A percentile compares a stretch with the other conserved stretches of the same genome.
These are phyloP conservation scores for Coptotermes formosanus DNA, from an alignment of 1,140 invertebrate genomes.

Conservation along the genomic window DNA sequence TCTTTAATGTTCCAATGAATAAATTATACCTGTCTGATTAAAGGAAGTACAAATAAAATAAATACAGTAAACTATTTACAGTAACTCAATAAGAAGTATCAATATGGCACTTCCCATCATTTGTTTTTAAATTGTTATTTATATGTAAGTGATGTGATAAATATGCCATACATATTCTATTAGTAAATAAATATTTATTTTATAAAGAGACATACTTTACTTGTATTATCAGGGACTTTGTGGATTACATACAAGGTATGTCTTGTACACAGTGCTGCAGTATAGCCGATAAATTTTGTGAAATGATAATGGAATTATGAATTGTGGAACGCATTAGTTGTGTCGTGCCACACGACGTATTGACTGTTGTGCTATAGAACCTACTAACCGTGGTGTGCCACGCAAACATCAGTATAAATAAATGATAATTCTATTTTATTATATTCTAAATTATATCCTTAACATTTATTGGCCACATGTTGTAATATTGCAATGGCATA, in stretches of 20 bases:
- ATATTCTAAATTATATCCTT: no score
- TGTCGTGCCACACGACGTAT: no score
- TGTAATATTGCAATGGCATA: no score
- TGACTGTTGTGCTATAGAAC: no score
- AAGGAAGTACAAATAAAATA: not conserved
- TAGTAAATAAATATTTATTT: conserved; percentile 12
- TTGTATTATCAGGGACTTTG: not conserved
- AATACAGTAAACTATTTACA: conserved; percentile 1
- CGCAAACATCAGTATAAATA: no score
- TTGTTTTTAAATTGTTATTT: not conserved
- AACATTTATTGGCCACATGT: no score
- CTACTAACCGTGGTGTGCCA: no score
- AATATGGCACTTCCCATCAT: not conserved
- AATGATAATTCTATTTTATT: no score
- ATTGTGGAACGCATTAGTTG: no score
- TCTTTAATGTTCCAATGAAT: not conserved
- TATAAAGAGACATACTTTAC: not conserved
- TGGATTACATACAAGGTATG: not conserved
- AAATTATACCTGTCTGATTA: not conserved
- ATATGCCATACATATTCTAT: conserved; percentile 3
- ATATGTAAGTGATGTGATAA: not conserved
- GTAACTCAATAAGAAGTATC: not conserved
- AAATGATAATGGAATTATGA: not conserved
- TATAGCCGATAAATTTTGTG: not conserved
- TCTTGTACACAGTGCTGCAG: not conserved